These are phyloP conservation scores for Ochlodes sylvanus DNA, from an alignment of 2,888 invertebrate genomes.

Conservation along the genomic window DNA sequence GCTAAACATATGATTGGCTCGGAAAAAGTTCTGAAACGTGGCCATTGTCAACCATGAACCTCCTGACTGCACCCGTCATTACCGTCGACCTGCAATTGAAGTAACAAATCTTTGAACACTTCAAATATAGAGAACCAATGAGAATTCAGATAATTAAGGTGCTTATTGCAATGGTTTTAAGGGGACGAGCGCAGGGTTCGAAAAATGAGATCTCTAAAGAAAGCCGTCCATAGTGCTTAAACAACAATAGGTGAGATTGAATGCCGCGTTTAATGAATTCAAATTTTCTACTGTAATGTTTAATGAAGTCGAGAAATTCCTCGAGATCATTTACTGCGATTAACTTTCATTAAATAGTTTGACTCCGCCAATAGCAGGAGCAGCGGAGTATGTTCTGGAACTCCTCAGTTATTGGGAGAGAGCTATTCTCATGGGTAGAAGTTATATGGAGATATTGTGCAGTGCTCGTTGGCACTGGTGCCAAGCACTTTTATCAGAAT, in stretches of 20 bases:
- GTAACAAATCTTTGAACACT: neutral
- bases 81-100: no score
- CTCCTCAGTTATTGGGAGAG: no score
- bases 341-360: neutral
- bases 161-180: slow-evolving; percentile 3
- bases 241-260: slow-evolving; percentile 17
- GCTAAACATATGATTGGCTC: no score
- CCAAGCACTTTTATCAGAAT: no score
- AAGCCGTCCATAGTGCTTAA: slow-evolving; percentile 6
- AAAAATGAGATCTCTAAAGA: slow-evolving; percentile 2
- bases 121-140: neutral
- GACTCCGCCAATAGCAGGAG: no score
- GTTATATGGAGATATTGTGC: no score
- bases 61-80: no score
- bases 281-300: slow-evolving; percentile 5
- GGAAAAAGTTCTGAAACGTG: no score
- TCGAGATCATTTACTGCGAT: neutral
- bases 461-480: neutral
- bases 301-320: neutral
- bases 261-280: slow-evolving; percentile 18
- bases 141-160: slow-evolving; percentile 12
- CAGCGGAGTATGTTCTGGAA: no score
- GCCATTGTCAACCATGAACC: no score
- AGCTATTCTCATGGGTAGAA: no score
- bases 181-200: neutral